phyloP scores from a whole-genome alignment of 2,888 invertebrate species.

The Dromius quadrimaculatus region DNA sequence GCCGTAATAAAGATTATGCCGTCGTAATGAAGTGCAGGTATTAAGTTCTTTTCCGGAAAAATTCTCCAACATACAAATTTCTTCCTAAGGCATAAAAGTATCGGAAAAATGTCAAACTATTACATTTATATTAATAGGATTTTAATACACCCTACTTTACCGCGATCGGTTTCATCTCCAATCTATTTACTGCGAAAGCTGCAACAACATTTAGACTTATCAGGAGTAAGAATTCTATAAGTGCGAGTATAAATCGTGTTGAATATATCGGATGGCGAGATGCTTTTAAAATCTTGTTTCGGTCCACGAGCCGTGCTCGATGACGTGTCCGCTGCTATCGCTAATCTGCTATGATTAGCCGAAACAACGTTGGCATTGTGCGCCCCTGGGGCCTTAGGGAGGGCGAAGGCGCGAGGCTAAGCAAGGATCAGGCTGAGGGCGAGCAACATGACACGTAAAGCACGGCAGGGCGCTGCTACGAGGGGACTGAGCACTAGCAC shows the following conservation, averaged over 20 bases:
- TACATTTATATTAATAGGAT: constrained; percentile 20
- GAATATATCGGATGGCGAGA: constrained; percentile 16
- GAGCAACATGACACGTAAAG: constrained; percentile 13
- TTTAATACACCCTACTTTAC: constrained; percentile 20
- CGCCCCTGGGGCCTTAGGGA: constrained; percentile 30
- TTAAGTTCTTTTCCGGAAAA: constrained; percentile 18
- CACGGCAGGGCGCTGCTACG: constrained; percentile 1
- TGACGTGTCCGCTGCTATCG: constrained; percentile 39
- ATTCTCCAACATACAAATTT: constrained; percentile 1
- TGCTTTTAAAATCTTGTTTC: constrained; percentile 26
- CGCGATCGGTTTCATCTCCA: neutral
- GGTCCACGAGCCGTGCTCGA: constrained; percentile 7
- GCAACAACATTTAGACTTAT: neutral
- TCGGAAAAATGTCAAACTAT: neutral
- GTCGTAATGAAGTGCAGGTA: constrained; percentile 36
- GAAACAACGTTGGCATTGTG: constrained; percentile 31
- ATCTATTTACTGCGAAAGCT: neutral
- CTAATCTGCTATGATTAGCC: constrained; percentile 48
- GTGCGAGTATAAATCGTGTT: constrained; percentile 17
- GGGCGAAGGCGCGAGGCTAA: constrained; percentile 20
- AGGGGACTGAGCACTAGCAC: constrained; percentile 16
- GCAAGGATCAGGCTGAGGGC: constrained; percentile 1
- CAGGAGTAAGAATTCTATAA: neutral
- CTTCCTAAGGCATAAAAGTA: neutral
- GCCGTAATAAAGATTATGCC: constrained; percentile 41